Conservation (phyloP, 2,888 invertebrate species). For the Latrodectus elegans region DNA sequence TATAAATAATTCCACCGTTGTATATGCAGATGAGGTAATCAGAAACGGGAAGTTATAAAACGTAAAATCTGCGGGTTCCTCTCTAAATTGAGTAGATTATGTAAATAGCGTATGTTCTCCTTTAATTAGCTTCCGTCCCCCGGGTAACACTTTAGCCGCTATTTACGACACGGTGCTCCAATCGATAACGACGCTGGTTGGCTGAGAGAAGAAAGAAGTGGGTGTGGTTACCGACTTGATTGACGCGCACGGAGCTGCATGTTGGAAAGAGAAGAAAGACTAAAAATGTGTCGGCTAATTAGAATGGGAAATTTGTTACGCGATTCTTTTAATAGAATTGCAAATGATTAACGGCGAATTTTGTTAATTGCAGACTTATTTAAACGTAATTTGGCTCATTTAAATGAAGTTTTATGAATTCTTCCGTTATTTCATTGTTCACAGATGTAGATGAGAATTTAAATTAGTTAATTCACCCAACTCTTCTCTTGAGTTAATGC, state of each 20-base stretch:
- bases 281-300: conserved; percentile 46
- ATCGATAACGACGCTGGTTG: conserved; percentile 59
- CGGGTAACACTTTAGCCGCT: conserved; percentile 57
- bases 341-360: conserved; percentile 37
- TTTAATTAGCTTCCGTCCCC: conserved; percentile 51
- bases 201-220: conserved; percentile 37
- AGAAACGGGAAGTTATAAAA: conserved; percentile 57
- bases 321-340: conserved; percentile 26
- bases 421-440: background rate
- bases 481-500: too few species aligned
- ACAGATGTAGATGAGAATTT: conserved; percentile 3
- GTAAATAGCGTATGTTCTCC: conserved; percentile 60
- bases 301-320: conserved; percentile 15
- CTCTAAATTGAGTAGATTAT: conserved; percentile 65
- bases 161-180: conserved; percentile 45
- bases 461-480: background rate
- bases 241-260: conserved; percentile 41
- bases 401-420: conserved; percentile 28
- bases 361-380: conserved; percentile 38
- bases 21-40: conserved; percentile 62
- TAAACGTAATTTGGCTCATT: conserved; percentile 36
- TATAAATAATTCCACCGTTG: conserved; percentile 42
- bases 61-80: conserved; percentile 65
- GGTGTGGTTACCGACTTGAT: conserved; percentile 41
- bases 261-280: conserved; percentile 7